These are phyloP conservation scores for Pycnomerus fuliginosus DNA, from an alignment of 2,888 invertebrate species.

Conservation along the genomic window DNA sequence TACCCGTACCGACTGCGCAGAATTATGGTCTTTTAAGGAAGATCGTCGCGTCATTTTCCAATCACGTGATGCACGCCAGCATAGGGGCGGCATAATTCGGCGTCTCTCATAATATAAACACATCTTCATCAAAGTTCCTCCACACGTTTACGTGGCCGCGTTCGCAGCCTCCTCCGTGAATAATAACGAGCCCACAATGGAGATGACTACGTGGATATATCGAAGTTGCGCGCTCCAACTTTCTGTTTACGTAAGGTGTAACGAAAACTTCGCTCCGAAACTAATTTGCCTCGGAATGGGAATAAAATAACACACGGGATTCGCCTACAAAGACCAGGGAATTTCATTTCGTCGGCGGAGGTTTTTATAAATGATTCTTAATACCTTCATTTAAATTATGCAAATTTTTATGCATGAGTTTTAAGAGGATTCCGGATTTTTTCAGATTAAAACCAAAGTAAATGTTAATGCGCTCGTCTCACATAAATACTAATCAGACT, in stretches of 20 bases:
- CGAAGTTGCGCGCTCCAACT: constrained; percentile 22
- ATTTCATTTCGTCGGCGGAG: constrained; percentile 28
- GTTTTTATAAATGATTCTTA: constrained; percentile 30
- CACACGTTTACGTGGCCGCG: constrained; percentile 36
- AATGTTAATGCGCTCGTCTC: neutral
- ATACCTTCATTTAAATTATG: constrained; percentile 33
- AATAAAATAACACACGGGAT: constrained; percentile 36
- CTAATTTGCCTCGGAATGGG: constrained; percentile 35
- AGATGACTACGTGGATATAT: constrained; percentile 25
- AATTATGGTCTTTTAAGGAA: no score
- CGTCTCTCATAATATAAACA: constrained; percentile 6
- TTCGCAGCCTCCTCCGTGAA: constrained; percentile 38
- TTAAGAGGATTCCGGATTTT: constrained; percentile 19
- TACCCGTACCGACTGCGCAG: no score
- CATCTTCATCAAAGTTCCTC: constrained; percentile 34
- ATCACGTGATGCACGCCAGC: no score
- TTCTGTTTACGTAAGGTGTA: constrained; percentile 36
- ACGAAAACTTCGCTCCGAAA: constrained; percentile 33
- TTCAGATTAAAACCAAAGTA: constrained; percentile 6
- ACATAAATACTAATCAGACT: neutral
- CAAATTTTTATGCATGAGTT: constrained; percentile 31
- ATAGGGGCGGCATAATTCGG: no score
- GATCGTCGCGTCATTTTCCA: no score
- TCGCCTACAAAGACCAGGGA: constrained; percentile 23
- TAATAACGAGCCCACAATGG: constrained; percentile 35